Evolutionary conservation across 2,797 vertebrate genomes (phyloP), one percentile per base, ranked within the genome.

Genomic region (Crenuchus spilurus): DNA sequence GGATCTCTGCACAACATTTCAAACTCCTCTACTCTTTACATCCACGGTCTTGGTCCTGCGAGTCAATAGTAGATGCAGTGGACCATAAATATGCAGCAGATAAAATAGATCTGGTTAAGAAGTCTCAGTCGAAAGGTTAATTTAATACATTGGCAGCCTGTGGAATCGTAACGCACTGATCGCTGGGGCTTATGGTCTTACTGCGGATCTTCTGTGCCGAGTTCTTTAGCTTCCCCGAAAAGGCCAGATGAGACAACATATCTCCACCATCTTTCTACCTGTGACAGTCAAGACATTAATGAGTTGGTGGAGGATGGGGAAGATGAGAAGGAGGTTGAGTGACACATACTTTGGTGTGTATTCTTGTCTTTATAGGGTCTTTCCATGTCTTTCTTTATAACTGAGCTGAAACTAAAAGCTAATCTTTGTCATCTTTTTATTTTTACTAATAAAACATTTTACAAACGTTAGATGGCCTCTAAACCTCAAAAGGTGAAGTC

Each of bases 221-320:
- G n/a, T n/a, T n/a, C 14, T n/a, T 33, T 33, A 31, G 30, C 2
- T 14, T 26, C 31, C 14, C 16, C 14, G 26, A 31, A 55, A 54
- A 55, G n/a, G 52, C 14, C 30, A 55, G 52, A n/a, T 55, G 52
- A 55, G 26, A 26, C 28, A 11, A 55, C 30, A 55, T 55, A 16
- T 55, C 52, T 11, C 6, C n/a, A 16, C 42, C 1, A 1, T 8
- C 28, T 33, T 55, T 55, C 33, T 55, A 55, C 28, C 52, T 55
- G 6, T 31, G 28, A 55, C 16, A 55, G 52, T 31, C n/a, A 18
- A 1, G 10, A 30, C 28, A 55, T 55, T 55, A 31, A 6, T 4
- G 52, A 55, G 26, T 55, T 28, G 49, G 28, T 18, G 52, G 28
- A 31, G 26, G 13, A 6, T 1, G 14, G 52, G 1, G 11, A 51